Evolutionary conservation across 1,140 invertebrate genomes (phyloP), one percentile per base, ranked within the genome.

Genomic region (Drusus annulatus): DNA sequence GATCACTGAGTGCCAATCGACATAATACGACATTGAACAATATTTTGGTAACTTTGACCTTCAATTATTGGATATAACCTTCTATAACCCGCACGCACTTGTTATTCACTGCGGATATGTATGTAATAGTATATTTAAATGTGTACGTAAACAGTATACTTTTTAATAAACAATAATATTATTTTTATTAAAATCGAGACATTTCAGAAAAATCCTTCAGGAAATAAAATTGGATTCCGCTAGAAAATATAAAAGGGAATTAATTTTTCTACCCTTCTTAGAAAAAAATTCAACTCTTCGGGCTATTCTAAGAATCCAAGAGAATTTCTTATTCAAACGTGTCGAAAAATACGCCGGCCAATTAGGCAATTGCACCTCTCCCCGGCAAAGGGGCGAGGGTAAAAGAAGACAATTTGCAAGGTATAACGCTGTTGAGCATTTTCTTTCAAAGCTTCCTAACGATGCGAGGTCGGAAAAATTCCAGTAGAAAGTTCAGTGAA

Each of bases 371-470:
- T 75, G 51, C 71, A 71, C 28, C 28, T 56, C 52, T 56, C 25
- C 8, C 15, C 23, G 8, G 28, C 17, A 75, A 17, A 10, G 51
- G 3, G 52, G 19, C 5, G 6, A 17, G 23, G 28, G 16, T 7
- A 17, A 23, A 54, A 17, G 50, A 58, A 58, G 71, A 31, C 52
- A 58, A 75, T 75, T 56, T 58, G 50, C 54, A 73, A 31, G 23
- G 71, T 56, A 71, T 13, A 45, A 13, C 36, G 36, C 36, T 17
- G 36, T 36, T 21, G n/a, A 51, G 50, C 36, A 58, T 75, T 75
- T 58, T 50, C 52, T 58, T 31, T 8, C 54, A n/a, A 75, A 58
- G 71, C 16, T 52, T 13, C 71, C 36, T 75, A 75, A 75, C 71
- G 71, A 75, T 19, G 17, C 54, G 7, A 54, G 50, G 50, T 54